Conservation (phyloP, 1,140 invertebrate genomes). For the Ganaspis sp. region DNA sequence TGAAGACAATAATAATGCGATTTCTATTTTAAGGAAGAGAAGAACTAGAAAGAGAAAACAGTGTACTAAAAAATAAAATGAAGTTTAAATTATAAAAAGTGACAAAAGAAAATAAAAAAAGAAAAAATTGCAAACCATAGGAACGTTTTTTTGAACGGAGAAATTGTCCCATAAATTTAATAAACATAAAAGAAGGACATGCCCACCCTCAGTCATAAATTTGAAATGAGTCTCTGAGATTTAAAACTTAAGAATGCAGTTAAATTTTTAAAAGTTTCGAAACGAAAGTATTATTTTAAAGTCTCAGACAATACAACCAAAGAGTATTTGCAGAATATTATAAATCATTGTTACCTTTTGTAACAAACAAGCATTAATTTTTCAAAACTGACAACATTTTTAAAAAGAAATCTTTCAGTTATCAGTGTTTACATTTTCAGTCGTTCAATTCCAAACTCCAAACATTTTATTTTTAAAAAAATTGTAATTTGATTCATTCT, state of each 20-base stretch:
- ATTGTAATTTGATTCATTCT: too few species aligned
- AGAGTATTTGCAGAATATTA: neutral
- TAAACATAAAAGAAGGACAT: neutral
- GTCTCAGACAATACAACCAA: neutral
- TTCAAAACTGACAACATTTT: too few species aligned
- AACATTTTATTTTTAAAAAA: too few species aligned
- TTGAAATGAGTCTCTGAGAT: neutral
- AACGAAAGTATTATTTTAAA: slow-evolving; percentile 7
- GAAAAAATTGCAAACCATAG: neutral
- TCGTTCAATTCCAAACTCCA: too few species aligned
- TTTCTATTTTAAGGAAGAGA: too few species aligned
- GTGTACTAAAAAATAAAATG: too few species aligned
- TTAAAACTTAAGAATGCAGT: slow-evolving; percentile 6
- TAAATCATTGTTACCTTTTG: neutral
- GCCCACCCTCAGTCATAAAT: neutral
- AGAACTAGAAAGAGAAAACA: too few species aligned
- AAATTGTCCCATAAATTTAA: slow-evolving; percentile 7
- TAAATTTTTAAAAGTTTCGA: neutral
- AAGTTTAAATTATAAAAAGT: neutral
- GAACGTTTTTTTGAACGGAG: neutral
- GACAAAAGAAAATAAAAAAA: neutral
- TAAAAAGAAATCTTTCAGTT: too few species aligned
- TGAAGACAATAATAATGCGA: too few species aligned
- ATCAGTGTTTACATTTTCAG: too few species aligned
- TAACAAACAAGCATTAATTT: too few species aligned